These are phyloP conservation scores for Drosophila bunnanda DNA, from an alignment of 2,888 invertebrate genomes.

Conservation along the genomic window DNA sequence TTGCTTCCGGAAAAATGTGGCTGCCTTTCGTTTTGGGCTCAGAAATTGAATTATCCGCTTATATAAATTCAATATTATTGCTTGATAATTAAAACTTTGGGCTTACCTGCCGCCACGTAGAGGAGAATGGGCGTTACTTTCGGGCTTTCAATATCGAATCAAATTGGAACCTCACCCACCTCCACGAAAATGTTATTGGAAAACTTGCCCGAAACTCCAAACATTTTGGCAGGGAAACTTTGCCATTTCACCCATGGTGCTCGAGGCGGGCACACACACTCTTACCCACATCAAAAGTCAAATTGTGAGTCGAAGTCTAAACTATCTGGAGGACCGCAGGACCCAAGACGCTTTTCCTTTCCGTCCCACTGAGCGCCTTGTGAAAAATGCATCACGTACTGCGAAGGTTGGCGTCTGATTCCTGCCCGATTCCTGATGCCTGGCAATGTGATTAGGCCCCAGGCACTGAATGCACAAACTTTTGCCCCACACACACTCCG, in stretches of 20 bases:
- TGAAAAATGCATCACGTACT: slow-evolving; percentile 73
- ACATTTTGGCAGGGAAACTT: slow-evolving; percentile 41
- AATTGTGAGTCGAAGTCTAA: slow-evolving; percentile 60
- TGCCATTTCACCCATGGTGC: slow-evolving; percentile 43
- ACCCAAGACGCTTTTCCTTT: slow-evolving; percentile 29
- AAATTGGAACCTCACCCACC: slow-evolving; percentile 12
- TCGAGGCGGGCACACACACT: slow-evolving; percentile 34
- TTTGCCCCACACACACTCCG: slow-evolving; percentile 30
- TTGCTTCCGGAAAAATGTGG: slow-evolving; percentile 1
- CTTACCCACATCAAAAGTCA: slow-evolving; percentile 70
- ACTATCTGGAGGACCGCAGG: slow-evolving; percentile 47
- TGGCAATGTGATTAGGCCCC: slow-evolving; percentile 74
- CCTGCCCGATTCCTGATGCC: slow-evolving; percentile 35
- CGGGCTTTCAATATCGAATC: slow-evolving; percentile 10
- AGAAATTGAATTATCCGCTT: slow-evolving; percentile 21
- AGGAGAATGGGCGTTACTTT: not conserved
- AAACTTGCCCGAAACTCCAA: slow-evolving; percentile 36
- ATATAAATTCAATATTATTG: slow-evolving; percentile 19
- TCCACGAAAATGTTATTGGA: slow-evolving; percentile 34
- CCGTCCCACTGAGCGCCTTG: slow-evolving; percentile 42
- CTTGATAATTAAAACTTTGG: slow-evolving; percentile 14
- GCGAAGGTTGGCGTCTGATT: slow-evolving; percentile 46
- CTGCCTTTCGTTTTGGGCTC: not conserved
- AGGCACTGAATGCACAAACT: slow-evolving; percentile 51
- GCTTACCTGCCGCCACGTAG: not conserved